phyloP scores from a whole-genome alignment of 2,888 invertebrate species.

The Papilio elwesi region DNA sequence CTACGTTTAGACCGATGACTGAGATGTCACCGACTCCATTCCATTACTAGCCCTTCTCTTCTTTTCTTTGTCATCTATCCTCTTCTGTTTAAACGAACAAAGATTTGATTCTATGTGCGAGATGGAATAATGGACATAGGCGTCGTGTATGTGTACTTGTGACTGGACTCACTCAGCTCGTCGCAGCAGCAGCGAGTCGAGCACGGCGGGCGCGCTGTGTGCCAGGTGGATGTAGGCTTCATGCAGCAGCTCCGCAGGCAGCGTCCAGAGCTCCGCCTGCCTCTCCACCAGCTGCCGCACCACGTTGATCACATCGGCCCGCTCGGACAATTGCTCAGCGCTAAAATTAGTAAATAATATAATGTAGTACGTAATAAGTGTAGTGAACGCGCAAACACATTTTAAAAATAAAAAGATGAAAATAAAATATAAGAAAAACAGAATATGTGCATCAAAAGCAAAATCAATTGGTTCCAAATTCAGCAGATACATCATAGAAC shows the following conservation, averaged over 20 bases:
- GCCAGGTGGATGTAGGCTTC: conserved; percentile 94
- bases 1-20: too few species aligned
- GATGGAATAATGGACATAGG: neutral
- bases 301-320: conserved; percentile 95
- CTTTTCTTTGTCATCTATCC: too few species aligned
- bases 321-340: conserved; percentile 90
- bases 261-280: conserved; percentile 86
- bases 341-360: conserved; percentile 53
- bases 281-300: conserved; percentile 86
- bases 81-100: too few species aligned
- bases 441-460: conserved; percentile 27
- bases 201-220: conserved; percentile 91
- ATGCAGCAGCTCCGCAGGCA: conserved; percentile 92
- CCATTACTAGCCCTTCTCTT: too few species aligned
- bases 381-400: too few species aligned
- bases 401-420: too few species aligned
- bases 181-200: conserved; percentile 87
- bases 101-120: too few species aligned
- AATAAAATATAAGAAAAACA: too few species aligned
- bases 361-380: too few species aligned
- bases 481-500: too few species aligned
- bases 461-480: too few species aligned
- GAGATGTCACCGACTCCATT: too few species aligned
- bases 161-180: conserved; percentile 74
- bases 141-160: conserved; percentile 53